Evolutionary conservation across 23 tunicate species (phyloP).

Genomic region (Ascidia mentula): DNA sequence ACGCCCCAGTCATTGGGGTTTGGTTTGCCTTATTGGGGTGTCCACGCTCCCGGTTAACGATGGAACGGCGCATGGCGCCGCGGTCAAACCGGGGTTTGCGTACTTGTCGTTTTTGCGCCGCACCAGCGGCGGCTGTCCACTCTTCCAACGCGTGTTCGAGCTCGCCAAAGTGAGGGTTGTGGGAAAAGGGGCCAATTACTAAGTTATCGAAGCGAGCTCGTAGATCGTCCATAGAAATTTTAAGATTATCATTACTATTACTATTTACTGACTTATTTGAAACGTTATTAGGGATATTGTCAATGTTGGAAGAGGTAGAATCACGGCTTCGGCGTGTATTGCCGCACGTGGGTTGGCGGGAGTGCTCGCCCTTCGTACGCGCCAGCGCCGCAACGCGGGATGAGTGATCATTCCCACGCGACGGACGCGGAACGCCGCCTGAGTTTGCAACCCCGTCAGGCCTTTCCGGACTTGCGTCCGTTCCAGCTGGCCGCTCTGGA

Average conservation of each 20-base stretch:
- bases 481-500: background rate
- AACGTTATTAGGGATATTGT: background rate
- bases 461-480: constrained; percentile 3
- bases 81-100: constrained; percentile 11
- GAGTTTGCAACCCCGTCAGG: background rate
- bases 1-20: background rate
- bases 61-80: background rate
- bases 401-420: constrained; percentile 11
- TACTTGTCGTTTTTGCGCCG: background rate
- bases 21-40: background rate
- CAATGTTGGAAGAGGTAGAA: background rate
- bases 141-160: constrained; percentile 13
- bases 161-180: background rate
- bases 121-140: background rate
- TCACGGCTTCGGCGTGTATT: background rate
- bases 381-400: constrained; percentile 1
- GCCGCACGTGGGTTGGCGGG: background rate
- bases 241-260: too few relatives aligned
- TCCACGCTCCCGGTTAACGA: background rate
- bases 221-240: background rate
- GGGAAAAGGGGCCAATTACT: background rate
- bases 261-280: too few relatives aligned
- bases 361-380: background rate
- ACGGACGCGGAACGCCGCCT: background rate
- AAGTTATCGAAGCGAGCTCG: constrained; percentile 5